Percentiles rank a stretch among this genome's conserved stretches.
These are phyloP conservation scores for Sinella curviseta DNA, from an alignment of 1,140 invertebrate genomes.

Conservation along the genomic window DNA sequence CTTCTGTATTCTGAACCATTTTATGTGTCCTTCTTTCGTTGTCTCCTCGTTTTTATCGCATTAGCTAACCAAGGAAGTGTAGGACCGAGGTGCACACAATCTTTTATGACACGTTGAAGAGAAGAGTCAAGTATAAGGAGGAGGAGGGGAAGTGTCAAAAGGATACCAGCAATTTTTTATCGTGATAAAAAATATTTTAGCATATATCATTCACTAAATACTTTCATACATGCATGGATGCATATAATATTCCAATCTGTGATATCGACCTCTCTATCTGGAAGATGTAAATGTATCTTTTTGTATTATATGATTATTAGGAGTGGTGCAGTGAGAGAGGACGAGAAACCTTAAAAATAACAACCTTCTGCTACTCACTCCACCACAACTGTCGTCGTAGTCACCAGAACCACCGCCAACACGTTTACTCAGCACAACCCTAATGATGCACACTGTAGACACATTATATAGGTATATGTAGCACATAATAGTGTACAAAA, in stretches of 20 bases:
- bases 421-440: not conserved
- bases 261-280: not conserved
- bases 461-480: not conserved
- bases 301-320: too few species aligned
- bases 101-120: constrained; percentile 7
- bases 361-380: constrained; percentile 13
- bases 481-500: not conserved
- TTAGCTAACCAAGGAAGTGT: not conserved
- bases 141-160: not conserved
- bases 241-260: not conserved
- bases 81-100: not conserved
- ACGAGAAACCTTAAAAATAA: not conserved
- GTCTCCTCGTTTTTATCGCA: not conserved
- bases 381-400: not conserved
- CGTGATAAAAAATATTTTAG: not conserved
- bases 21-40: not conserved
- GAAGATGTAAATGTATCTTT: too few species aligned
- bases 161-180: not conserved
- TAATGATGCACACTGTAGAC: not conserved
- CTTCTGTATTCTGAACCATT: too few species aligned
- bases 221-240: not conserved
- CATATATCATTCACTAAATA: constrained; percentile 11
- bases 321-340: not conserved
- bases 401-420: too few species aligned
- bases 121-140: not conserved